Percentiles rank a stretch among this genome's conserved stretches.
These are phyloP conservation scores for Furnarius figulus DNA, from an alignment of 2,113 vertebrate genomes.

Conservation along the genomic window DNA sequence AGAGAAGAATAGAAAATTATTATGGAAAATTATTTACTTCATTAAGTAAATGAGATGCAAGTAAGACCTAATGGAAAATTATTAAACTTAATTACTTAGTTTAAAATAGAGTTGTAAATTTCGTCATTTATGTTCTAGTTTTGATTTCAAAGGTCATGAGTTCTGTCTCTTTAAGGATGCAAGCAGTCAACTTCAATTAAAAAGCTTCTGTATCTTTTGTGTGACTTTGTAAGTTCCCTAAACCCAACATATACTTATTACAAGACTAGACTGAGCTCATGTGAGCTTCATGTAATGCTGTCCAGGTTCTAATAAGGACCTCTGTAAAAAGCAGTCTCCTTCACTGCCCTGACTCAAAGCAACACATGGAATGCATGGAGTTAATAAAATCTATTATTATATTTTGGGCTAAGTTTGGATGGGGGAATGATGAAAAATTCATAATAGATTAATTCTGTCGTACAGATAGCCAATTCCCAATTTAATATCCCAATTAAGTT, in stretches of 20 bases:
- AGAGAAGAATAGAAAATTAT: not conserved
- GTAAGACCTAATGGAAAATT: too few relatives aligned
- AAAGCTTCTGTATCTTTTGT: not conserved
- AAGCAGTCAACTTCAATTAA: not conserved
- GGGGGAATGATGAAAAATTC: not conserved
- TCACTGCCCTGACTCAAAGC: not conserved
- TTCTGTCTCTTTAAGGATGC: not conserved
- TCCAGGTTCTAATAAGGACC: not conserved
- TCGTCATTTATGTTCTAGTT: constrained; percentile 12
- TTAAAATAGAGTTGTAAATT: not conserved
- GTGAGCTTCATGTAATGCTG: not conserved
- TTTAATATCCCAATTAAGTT: constrained; percentile 60
- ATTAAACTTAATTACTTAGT: not conserved
- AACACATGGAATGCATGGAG: not conserved
- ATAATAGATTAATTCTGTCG: not conserved
- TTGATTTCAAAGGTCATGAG: not conserved
- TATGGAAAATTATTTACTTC: constrained; percentile 14
- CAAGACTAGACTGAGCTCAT: not conserved
- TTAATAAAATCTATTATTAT: constrained; percentile 13
- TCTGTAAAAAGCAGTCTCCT: not conserved
- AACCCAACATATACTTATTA: not conserved
- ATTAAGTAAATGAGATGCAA: not conserved
- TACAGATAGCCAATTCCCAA: constrained; percentile 15
- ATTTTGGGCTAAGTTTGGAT: not conserved
- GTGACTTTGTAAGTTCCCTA: not conserved